These are phyloP conservation scores for Limnephilus lunatus DNA, from an alignment of 2,888 invertebrate genomes.

Conservation along the genomic window DNA sequence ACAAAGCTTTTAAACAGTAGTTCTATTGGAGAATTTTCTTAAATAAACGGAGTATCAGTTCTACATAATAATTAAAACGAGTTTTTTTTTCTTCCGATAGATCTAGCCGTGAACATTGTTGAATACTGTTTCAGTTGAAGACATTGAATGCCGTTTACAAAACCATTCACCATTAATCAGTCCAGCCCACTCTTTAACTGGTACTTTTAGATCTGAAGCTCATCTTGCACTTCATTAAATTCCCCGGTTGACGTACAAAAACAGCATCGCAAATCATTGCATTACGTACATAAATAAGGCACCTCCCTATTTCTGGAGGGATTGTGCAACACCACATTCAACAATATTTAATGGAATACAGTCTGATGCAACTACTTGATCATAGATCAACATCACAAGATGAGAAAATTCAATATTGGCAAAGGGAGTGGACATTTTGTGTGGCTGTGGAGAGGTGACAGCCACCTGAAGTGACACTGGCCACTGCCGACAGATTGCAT, in stretches of 20 bases:
- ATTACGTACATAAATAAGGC: neutral
- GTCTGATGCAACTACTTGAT: slow-evolving; percentile 5
- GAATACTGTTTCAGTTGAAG: neutral
- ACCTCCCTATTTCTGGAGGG: neutral
- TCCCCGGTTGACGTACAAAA: neutral
- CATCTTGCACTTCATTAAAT: slow-evolving; percentile 5
- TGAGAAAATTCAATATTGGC: slow-evolving; percentile 36
- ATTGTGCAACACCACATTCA: neutral
- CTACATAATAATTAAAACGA: neutral
- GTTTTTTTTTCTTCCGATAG: neutral
- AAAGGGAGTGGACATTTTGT: slow-evolving; percentile 5
- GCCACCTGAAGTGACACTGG: slow-evolving; percentile 5
- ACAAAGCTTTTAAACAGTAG: neutral
- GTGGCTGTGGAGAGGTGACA: slow-evolving; percentile 15
- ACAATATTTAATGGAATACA: neutral
- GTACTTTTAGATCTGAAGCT: neutral
- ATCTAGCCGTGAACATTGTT: no score
- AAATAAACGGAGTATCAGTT: neutral
- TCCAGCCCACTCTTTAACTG: neutral
- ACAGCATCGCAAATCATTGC: neutral
- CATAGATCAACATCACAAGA: slow-evolving; percentile 21
- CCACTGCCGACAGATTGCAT: neutral
- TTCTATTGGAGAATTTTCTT: neutral
- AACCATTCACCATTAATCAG: neutral
- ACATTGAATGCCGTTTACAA: neutral